These are phyloP conservation scores for Phrynocephalus vlangalii DNA, from an alignment of 2,797 vertebrate genomes.

Conservation along the genomic window DNA sequence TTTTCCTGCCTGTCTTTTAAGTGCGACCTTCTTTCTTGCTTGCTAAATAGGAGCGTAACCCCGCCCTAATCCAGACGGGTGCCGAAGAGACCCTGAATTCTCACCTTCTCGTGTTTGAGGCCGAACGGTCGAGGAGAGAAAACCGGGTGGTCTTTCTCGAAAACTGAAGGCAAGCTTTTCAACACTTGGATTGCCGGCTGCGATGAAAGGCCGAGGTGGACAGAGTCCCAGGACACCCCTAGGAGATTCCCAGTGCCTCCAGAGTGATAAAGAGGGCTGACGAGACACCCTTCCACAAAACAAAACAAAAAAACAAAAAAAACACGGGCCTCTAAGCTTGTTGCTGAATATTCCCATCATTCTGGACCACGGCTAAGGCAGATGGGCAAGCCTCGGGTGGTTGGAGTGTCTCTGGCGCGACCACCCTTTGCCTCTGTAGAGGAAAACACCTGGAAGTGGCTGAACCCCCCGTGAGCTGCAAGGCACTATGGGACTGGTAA, in stretches of 20 bases:
- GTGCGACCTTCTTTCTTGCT: not conserved
- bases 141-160: slow-evolving; percentile 77
- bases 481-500: too few relatives aligned
- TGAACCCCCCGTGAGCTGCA: too few relatives aligned
- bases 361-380: too few relatives aligned
- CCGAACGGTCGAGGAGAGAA: slow-evolving; percentile 82
- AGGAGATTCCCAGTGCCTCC: not conserved
- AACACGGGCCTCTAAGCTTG: too few relatives aligned
- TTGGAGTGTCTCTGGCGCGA: too few relatives aligned
- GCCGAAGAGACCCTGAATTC: slow-evolving; percentile 83
- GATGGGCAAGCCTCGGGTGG: too few relatives aligned
- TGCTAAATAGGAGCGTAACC: slow-evolving; percentile 77
- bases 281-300: not conserved
- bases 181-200: not conserved
- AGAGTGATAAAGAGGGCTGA: not conserved
- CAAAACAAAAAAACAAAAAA: too few relatives aligned
- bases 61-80: slow-evolving; percentile 79
- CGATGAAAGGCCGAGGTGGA: too few relatives aligned
- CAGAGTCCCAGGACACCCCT: not conserved
- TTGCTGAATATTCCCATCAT: too few relatives aligned
- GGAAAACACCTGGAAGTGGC: too few relatives aligned
- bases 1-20: too few relatives aligned
- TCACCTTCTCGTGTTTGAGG: slow-evolving; percentile 87
- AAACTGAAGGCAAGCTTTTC: not conserved
- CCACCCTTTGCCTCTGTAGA: too few relatives aligned